Evolutionary conservation across 2,797 vertebrate species (phyloP), one percentile per base, ranked within the genome.

Genomic region (Anabas testudineus): DNA sequence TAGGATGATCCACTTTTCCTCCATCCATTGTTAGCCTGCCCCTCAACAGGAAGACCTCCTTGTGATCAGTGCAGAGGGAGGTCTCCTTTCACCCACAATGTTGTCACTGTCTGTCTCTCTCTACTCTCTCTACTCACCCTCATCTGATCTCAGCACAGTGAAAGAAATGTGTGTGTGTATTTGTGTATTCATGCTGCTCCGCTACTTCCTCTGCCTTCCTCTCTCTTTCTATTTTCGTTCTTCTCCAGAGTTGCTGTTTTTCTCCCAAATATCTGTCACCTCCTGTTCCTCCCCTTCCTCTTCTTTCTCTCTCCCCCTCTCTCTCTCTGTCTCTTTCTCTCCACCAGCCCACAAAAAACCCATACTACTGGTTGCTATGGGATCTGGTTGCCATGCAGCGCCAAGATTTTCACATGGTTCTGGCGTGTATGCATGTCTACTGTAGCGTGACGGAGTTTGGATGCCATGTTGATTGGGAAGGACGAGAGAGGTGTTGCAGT

Each of bases 301-400:
- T 39, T 43, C n/a, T 39, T 36, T 30, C 51, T 34, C 24, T 47
- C 30, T 28, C 43, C 63, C 39, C 43, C 26, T 26, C 36, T 34
- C 30, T 42, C 30, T 21, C 43, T 59, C 32, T 42, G 22, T 22
- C 21, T 42, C 1, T 37, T 49, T 52, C 63, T 60, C 24, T 14
- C 42, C 43, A 24, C 56, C 24, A 34, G 21, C 67, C 73, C 61
- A 71, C 81, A 71, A 84, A 85, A 85, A 34, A 46, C 2, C 71
- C 82, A 83, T 83, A 83, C 81, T 68, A 76, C 83, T 81, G 51
- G 94, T 95, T 95, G 90, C 93, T 88, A 94, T 94, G 93, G 91
- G 89, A 94, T 92, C 88, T 16, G 75, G 92, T 92, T 91, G 87
- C 91, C 87, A 94, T 86, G 90, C 87, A 91, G 82, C 87, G 73